These are phyloP conservation scores for Rhamphomyia laevipes DNA, from an alignment of 2,888 invertebrate genomes.

Conservation along the genomic window DNA sequence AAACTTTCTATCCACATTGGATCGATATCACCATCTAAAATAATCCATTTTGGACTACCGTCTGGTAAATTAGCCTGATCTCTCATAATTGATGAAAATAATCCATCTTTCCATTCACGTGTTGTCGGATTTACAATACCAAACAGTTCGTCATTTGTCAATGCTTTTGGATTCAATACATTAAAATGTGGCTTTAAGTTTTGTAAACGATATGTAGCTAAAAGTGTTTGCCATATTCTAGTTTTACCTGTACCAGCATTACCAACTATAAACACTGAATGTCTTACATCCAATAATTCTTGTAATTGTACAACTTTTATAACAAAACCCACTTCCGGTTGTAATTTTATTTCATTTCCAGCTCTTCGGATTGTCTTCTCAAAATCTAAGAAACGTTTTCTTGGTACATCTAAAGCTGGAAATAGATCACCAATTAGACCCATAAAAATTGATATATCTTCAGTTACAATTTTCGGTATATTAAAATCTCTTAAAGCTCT, in stretches of 20 bases:
- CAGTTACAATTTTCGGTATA: conserved; percentile 87
- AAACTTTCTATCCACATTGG: conserved; percentile 85
- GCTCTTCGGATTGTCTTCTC: conserved; percentile 70
- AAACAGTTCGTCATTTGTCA: conserved; percentile 90
- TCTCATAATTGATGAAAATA: conserved; percentile 87
- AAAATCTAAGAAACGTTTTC: conserved; percentile 76
- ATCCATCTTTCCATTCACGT: conserved; percentile 83
- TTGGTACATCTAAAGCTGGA: conserved; percentile 83
- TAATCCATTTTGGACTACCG: conserved; percentile 79
- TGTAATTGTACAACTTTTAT: conserved; percentile 85
- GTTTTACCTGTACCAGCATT: conserved; percentile 87
- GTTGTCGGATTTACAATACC: conserved; percentile 89
- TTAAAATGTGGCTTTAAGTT: conserved; percentile 69
- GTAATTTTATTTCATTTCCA: conserved; percentile 70
- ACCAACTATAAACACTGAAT: conserved; percentile 84
- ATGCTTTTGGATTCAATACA: conserved; percentile 86
- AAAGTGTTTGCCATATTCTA: conserved; percentile 84
- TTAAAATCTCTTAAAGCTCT: conserved; percentile 89
- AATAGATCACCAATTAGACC: conserved; percentile 89
- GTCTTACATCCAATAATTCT: conserved; percentile 85
- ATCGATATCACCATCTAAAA: conserved; percentile 83
- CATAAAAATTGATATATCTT: conserved; percentile 88
- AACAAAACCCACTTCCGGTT: conserved; percentile 84
- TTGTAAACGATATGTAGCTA: conserved; percentile 55
- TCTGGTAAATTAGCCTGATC: conserved; percentile 73